A percentile compares a stretch with the other conserved stretches of the same genome.
Evolutionary conservation across 2,113 vertebrate species (phyloP).

Genomic region (Etia nguti): DNA sequence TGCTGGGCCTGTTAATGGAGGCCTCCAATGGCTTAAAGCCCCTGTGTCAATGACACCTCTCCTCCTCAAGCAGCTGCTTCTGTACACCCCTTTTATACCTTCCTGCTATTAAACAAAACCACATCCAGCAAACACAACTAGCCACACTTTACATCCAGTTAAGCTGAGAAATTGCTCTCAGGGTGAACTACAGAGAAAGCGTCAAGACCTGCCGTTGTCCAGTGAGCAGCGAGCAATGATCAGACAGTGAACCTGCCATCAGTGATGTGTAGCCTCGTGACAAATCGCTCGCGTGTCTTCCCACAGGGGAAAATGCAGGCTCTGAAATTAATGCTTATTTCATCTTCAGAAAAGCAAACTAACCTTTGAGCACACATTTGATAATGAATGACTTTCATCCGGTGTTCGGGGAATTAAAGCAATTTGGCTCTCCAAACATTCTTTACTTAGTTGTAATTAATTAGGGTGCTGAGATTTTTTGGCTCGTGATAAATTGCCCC

Average conservation of each 20-base stretch:
- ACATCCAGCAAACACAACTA: not conserved
- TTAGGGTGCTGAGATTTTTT: slow-evolving; percentile 76
- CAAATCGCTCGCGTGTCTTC: slow-evolving; percentile 43
- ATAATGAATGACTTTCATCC: slow-evolving; percentile 81
- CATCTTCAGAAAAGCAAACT: slow-evolving; percentile 76
- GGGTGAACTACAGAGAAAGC: slow-evolving; percentile 20
- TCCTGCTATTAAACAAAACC: slow-evolving; percentile 28
- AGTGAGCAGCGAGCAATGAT: slow-evolving; percentile 59
- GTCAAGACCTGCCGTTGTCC: slow-evolving; percentile 37
- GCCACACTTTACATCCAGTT: not conserved
- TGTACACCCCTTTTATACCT: not conserved
- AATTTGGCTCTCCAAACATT: slow-evolving; percentile 83
- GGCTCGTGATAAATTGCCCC: slow-evolving; percentile 77
- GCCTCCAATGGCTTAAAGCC: slow-evolving; percentile 39
- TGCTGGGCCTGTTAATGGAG: slow-evolving; percentile 63
- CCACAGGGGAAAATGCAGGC: slow-evolving; percentile 38
- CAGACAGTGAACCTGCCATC: slow-evolving; percentile 44
- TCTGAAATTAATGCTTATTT: slow-evolving; percentile 76
- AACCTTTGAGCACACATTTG: slow-evolving; percentile 84
- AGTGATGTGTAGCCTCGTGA: slow-evolving; percentile 55
- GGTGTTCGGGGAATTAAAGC: slow-evolving; percentile 77
- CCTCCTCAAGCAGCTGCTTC: slow-evolving; percentile 34
- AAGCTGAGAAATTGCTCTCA: slow-evolving; percentile 17
- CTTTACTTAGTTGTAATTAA: slow-evolving; percentile 85
- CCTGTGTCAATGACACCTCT: slow-evolving; percentile 49